Base-by-base conservation (phyloP, 2,113 vertebrate species). In the Perca flavescens region DNA sequence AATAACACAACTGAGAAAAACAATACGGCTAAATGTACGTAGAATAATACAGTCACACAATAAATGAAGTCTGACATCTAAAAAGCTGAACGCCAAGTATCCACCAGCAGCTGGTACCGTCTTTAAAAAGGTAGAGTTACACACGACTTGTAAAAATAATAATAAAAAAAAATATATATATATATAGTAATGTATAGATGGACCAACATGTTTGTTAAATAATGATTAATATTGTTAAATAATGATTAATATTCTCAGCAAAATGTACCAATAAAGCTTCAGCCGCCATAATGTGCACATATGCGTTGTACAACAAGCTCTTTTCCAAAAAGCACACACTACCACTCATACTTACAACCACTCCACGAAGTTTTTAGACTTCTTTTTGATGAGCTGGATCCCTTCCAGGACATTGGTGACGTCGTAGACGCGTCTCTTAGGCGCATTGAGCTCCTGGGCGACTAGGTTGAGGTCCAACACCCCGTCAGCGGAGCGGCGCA, bases 401-500 rank as follows among this genome's bases (percentile, higher is more conserved):
- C 98, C 98, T 89, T 99, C 97, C 89, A 99, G 92, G 14, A 99
- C 98, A 19, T 99, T 99, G 85, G 97, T 99, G 94, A 99, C 97
- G 89, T 99, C 98, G 0, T 99, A 99, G 80, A 99, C 94, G 61
- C 98, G 96, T 77, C 98, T 96, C 94, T 98, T 99, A 36, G 96
- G 94, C 65, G 96, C 95, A 31, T 96, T 95, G 80, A 99, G 96
- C 74, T 96, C 93, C 76, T 95, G 93, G 12, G 96, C 94, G 0
- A 96, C 96, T 79, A 93, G 83, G 84, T 99, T 99, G 69, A 99
- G 88, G 89, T 99, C 97, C 88, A 99, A 87, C 77, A 98, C 95
- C 9, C 97, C 97, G 15, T 98, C 96, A 1, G 95, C 84, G 1
- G 97, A 96, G 16, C 95, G 92, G 64, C 93, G 95, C 88, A 99